Evolutionary conservation across 2,888 invertebrate species (phyloP).

Genomic region (Calameuta pallipes): DNA sequence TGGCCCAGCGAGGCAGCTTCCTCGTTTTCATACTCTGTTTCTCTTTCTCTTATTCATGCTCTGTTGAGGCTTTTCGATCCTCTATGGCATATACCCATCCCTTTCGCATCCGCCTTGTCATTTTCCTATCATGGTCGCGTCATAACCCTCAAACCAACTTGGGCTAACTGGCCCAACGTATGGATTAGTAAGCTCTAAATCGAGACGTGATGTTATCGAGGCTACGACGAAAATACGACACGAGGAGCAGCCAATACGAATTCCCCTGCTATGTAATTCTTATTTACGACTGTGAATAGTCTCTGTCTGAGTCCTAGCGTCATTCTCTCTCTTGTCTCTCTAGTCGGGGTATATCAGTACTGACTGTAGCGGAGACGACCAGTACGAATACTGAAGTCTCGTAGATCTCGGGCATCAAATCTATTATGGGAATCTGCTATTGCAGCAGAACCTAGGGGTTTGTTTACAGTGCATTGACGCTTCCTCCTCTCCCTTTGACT

Average conservation of each 20-base stretch:
- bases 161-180: background rate
- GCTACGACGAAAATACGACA: slow-evolving; percentile 1
- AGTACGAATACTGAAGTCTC: background rate
- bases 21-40: background rate
- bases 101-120: too few species aligned
- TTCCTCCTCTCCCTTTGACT: background rate
- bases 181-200: slow-evolving; percentile 7
- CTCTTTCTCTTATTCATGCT: background rate
- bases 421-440: background rate
- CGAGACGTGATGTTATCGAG: slow-evolving; percentile 6
- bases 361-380: background rate
- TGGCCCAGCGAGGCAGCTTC: background rate
- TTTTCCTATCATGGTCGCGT: background rate
- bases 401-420: background rate
- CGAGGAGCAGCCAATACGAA: background rate
- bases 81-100: background rate
- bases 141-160: background rate
- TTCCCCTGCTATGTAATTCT: background rate
- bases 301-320: background rate
- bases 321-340: background rate
- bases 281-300: background rate
- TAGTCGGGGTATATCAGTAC: background rate
- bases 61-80: background rate
- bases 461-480: background rate
- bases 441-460: background rate